Evolutionary conservation across 1,140 invertebrate genomes (phyloP), one percentile per base, ranked within the genome.

Genomic region (Drosophila orena): DNA sequence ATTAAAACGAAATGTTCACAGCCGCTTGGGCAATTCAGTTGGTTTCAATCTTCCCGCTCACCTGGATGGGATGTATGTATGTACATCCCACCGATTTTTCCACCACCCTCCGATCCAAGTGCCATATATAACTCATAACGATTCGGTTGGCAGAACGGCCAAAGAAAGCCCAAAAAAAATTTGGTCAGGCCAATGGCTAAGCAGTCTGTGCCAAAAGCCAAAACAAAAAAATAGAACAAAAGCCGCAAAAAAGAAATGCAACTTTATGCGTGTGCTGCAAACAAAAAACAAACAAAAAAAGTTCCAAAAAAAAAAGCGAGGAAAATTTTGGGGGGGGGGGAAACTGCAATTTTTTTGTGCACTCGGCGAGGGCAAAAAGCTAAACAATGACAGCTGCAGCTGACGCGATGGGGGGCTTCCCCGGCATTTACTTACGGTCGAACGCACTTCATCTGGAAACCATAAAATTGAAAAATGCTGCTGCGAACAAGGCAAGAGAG

Each of bases 361-460:
- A 10, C 57, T 47, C 37, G 59, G 54, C 54, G 69, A 74, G 71
- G 71, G 80, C 80, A 84, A 84, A 84, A 84, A 84, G 76, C 80
- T 84, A 83, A 84, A 83, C 75, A 85, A 85, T 85, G 77, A 85
- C 81, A 79, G 79, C 83, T 86, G 83, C 83, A 86, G 83, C 79
- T 88, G 83, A 81, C 83, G 71, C 75, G 64, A 49, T 58, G 69
- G 74, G 61, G 61, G 56, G 27, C 14, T 66, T 65, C 65, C 54
- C 50, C 62, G 57, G 61, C 70, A 83, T 88, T 88, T 81, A 86
- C 78, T 86, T 83, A 81, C 79, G 83, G 83, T 88, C 83, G 79
- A 86, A 86, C 83, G 83, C 83, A 86, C 83, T 86, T 86, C 83
- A 86, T 86, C 79, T 88, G 83, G 79, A 86, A 86, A 88, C 83